Base-by-base conservation (phyloP, 1,140 invertebrate species). In the Heliconius melpomene region DNA sequence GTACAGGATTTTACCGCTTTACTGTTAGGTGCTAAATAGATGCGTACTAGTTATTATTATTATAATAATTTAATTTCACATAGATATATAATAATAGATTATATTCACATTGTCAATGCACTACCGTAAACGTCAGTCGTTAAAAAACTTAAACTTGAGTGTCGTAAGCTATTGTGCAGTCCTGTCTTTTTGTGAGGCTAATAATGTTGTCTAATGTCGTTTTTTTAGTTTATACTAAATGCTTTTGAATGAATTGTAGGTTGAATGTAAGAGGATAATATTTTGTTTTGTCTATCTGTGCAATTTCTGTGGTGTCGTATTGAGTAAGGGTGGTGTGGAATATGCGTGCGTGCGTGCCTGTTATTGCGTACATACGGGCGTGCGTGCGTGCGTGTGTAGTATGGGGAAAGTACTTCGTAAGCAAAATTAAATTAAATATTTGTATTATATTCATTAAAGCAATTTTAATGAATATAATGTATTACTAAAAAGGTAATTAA, bases 11-110 rank as follows among this genome's bases (percentile, higher is more conserved):
- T 9, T 60, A 26, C 11, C 60, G 23, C 23, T 66, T 66, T 16
- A 66, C 26, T 16, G 26, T 26, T 66, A 29, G 23, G 60, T 29
- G 60, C 54, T 13, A 23, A 60, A 60, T 60, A 40, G 36, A 23
- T 73, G 40, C 36, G 72, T 73, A 46, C 54, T 73, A 46, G 20
- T 60, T 60, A 8, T 46, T 73, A 32, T 72, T 73, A 23, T 26
- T 7, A 74, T 66, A 66, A 66, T 66, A 26, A 66, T 66, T 66
- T 29, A 26, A 16, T 66, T 29, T 60, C 23, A 26, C 23, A 66
- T 66, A 66, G 60, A 66, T 66, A 29, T 66, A 66, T 66, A 66
- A 66, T 66, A 8, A 16, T 66, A 66, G 60, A 66, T 66, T 66
- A 66, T 66, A 66, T 66, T 60, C 54, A 60, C n/a, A 60, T 23